Evolutionary conservation across 2,797 vertebrate species (phyloP), one percentile per base, ranked within the genome.

Genomic region (Phataginus tricuspis): DNA sequence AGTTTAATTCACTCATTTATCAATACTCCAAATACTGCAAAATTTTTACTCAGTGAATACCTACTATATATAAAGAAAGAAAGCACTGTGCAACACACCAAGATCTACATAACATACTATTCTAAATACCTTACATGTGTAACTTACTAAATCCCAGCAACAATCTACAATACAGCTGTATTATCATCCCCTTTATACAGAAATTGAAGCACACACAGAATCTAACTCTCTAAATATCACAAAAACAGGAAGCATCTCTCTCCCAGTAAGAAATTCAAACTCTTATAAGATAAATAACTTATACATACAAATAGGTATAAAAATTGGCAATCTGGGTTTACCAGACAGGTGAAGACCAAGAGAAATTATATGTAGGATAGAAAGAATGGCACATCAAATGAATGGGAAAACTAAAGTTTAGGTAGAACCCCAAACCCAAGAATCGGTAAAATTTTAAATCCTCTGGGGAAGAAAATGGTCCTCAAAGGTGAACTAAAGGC

Each of bases 1-100:
- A 42, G 3, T 59, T 94, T 90, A 69, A 88, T 86, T 93, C 19
- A 86, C 74, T 75, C 37, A 61, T 85, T 96, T 45, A 95, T 90
- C 55, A 89, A 66, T 72, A 94, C 53, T 69, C 15, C 31, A 85
- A 71, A 96, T 31, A 86, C 37, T 42, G 31, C 23, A 86, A 71
- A 82, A n/a, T 85, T 42, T 86, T 85, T 92, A 79, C 55, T 91
- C 39, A 86, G 83, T 78, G 9, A 90, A 86, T 84, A 29, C 31
- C 37, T 93, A 77, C 78, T 59, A 87, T 34, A 68, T n/a, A 85
- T 29, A 95, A 86, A 91, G 37, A 95, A 86, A 91, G 37, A 45
- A 45, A 45, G 42, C 15, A 94, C 0, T 91, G 23, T 72, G 15
- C 13, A 87, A 91, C 37, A 39, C 49, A 69, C 63, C 77, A 49